Percentiles rank a stretch among this genome's conserved stretches.
phyloP scores from a whole-genome alignment of 2,797 vertebrate genomes.

The Peromyscus melanophrys region DNA sequence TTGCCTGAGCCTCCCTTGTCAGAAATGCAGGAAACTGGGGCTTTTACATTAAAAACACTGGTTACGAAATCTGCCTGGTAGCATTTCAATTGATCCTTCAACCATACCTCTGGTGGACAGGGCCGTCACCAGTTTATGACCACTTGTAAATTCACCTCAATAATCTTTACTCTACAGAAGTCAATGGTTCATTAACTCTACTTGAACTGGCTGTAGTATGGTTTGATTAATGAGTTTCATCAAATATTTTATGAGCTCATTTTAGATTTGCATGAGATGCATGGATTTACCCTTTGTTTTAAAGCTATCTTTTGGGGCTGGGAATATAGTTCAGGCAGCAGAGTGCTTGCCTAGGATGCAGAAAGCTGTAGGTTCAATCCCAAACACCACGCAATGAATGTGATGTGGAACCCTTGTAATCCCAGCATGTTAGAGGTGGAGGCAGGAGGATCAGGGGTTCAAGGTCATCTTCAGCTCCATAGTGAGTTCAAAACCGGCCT shows the following conservation, averaged over 20 bases:
- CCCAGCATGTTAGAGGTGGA: neutral
- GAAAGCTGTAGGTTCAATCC: neutral
- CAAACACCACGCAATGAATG: neutral
- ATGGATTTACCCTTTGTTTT: slow-evolving; percentile 57
- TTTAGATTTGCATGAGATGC: slow-evolving; percentile 36
- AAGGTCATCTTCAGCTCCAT: neutral
- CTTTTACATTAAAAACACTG: too few species aligned
- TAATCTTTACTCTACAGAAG: slow-evolving; percentile 22
- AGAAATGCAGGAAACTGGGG: neutral
- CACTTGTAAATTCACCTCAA: slow-evolving; percentile 57
- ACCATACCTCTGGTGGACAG: neutral
- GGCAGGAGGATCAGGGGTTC: neutral
- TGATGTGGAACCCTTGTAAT: neutral
- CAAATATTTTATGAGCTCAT: slow-evolving; percentile 58
- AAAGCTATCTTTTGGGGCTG: neutral
- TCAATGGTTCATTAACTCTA: slow-evolving; percentile 42
- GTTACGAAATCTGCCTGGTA: neutral
- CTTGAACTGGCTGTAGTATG: slow-evolving; percentile 20
- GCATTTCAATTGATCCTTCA: neutral
- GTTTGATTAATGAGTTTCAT: slow-evolving; percentile 47
- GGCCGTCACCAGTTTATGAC: slow-evolving; percentile 1
- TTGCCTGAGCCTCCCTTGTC: neutral
- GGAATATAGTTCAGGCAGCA: neutral
- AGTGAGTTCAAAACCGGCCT: neutral
- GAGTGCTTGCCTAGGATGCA: neutral